Evolutionary conservation across 2,888 invertebrate species (phyloP), one percentile per base, ranked within the genome.

Genomic region (Agelastica alni): DNA sequence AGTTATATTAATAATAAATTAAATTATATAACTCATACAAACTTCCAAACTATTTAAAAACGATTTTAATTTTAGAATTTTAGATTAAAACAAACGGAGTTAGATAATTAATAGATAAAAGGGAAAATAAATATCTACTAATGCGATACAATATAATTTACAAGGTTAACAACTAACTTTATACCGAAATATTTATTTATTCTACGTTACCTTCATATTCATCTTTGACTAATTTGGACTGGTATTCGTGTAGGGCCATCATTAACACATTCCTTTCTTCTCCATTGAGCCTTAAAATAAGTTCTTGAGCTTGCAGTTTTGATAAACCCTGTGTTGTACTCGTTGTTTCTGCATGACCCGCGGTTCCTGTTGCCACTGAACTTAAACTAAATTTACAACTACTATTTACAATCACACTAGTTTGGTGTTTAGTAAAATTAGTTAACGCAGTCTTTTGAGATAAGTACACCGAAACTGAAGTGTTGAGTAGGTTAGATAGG

Each of bases 141-240:
- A n/a, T n/a, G n/a, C n/a, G n/a, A n/a, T n/a, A 26, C 6, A 26
- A 26, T 26, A 26, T 9, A 54, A 53, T 48, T 18, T 53, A 48
- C 37, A 51, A 52, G 14, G 31, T 22, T 45, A 51, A 39, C 53
- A 60, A 28, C 59, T 42, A 61, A 47, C 46, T 22, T 46, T 52
- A 53, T 54, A 39, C 12, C 17, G n/a, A 56, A 45, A 58, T 41
- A 59, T 53, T 53, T 51, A 69, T 72, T 76, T 59, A 49, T 43
- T 52, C 46, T 39, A 41, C 60, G 51, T 64, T 80, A 90, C 91
- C 90, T 84, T 89, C 89, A 70, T 85, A 91, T 70, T 86, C 85
- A 54, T 88, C 88, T 75, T 89, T 91, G 51, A 86, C 81, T 69
- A 84, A 80, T 66, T 86, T 85, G 0, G 91, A 88, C 69, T 90